Evolutionary conservation across 2,888 invertebrate genomes (phyloP).

Genomic region (Chrysotoxum bicinctum): DNA sequence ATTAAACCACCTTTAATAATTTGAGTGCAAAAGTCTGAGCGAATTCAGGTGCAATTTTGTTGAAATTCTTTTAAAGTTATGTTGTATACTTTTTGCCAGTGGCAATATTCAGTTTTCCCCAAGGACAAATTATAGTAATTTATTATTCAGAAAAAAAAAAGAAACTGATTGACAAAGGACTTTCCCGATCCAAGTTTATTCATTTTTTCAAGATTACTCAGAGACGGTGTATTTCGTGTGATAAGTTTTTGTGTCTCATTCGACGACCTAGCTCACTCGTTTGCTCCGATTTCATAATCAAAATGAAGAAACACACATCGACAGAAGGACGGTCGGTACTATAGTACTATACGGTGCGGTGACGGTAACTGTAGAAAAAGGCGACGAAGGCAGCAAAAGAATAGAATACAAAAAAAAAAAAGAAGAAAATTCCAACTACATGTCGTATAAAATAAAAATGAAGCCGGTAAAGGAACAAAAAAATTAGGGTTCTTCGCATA

Average conservation of each 20-base stretch:
- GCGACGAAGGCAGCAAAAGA: conserved; percentile 58
- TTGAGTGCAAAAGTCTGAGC: no score
- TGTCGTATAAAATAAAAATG: conserved; percentile 60
- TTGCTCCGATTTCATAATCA: conserved; percentile 67
- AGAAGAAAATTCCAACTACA: conserved; percentile 36
- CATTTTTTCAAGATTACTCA: conserved; percentile 64
- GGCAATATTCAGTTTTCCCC: not conserved
- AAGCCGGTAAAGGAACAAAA: conserved; percentile 40
- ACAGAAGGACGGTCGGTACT: conserved; percentile 20
- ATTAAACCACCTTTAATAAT: no score
- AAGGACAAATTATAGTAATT: not conserved
- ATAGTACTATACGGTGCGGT: not conserved
- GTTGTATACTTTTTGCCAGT: no score
- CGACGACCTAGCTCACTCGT: conserved; percentile 69
- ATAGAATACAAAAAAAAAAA: conserved; percentile 23
- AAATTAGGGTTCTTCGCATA: conserved; percentile 57
- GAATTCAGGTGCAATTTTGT: no score
- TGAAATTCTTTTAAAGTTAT: no score
- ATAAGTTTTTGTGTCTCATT: conserved; percentile 50
- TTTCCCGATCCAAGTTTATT: conserved; percentile 59
- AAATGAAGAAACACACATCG: conserved; percentile 64
- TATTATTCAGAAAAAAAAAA: not conserved
- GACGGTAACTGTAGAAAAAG: conserved; percentile 47
- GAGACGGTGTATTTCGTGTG: conserved; percentile 23
- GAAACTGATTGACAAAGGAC: conserved; percentile 9